A percentile compares a stretch with the other conserved stretches of the same genome.
phyloP scores from a whole-genome alignment of 2,888 invertebrate species.

The Helicoverpa assulta region DNA sequence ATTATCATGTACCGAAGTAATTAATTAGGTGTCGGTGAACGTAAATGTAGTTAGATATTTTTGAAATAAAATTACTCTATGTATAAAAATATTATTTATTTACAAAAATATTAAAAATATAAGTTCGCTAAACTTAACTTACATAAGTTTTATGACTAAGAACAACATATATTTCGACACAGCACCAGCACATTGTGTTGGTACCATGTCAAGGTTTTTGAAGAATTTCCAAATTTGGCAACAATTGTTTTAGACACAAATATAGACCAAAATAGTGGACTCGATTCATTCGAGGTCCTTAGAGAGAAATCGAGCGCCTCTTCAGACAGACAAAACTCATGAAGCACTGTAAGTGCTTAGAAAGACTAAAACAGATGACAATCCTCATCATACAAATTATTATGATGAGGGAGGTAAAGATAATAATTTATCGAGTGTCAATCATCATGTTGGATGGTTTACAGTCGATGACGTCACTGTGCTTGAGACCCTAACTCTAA shows the following conservation, averaged over 20 bases:
- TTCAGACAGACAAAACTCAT: slow-evolving; percentile 75
- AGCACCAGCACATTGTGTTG: slow-evolving; percentile 76
- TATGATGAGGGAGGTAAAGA: slow-evolving; percentile 7
- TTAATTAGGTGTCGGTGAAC: neutral
- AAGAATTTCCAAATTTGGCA: slow-evolving; percentile 79
- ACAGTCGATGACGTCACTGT: slow-evolving; percentile 42
- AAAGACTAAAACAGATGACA: slow-evolving; percentile 14
- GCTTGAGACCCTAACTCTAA: slow-evolving; percentile 42
- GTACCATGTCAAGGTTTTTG: slow-evolving; percentile 81
- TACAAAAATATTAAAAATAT: slow-evolving; percentile 76
- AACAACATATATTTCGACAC: slow-evolving; percentile 81
- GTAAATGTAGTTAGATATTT: neutral
- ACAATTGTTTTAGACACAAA: slow-evolving; percentile 65
- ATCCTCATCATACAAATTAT: slow-evolving; percentile 39
- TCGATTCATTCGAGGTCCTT: slow-evolving; percentile 58
- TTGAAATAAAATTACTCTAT: slow-evolving; percentile 31
- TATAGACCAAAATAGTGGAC: slow-evolving; percentile 51
- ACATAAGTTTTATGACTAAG: slow-evolving; percentile 81
- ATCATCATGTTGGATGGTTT: slow-evolving; percentile 47
- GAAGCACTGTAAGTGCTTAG: slow-evolving; percentile 43
- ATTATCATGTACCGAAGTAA: neutral
- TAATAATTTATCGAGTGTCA: slow-evolving; percentile 48
- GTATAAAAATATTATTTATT: slow-evolving; percentile 77
- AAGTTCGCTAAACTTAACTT: slow-evolving; percentile 75
- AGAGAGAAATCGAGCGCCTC: slow-evolving; percentile 77